A percentile compares a stretch with the other conserved stretches of the same genome.
These are phyloP conservation scores for Bursaphelenchus mucronatus DNA, from an alignment of 1,140 invertebrate species.

Conservation along the genomic window DNA sequence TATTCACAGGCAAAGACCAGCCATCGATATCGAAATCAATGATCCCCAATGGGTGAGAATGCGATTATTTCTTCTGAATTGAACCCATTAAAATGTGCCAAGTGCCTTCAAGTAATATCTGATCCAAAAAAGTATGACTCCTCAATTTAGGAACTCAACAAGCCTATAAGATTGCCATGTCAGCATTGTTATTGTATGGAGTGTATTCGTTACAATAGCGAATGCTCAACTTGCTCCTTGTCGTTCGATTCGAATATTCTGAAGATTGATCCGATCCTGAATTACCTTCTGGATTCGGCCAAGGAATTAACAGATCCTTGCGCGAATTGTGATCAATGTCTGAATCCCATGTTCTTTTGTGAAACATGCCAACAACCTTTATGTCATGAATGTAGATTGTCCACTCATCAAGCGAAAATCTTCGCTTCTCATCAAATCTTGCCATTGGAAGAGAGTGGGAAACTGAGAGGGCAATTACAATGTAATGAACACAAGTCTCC, in stretches of 20 bases:
- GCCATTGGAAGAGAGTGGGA: conserved; percentile 50
- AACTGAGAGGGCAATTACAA: conserved; percentile 26
- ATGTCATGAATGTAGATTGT: conserved; percentile 39
- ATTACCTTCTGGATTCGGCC: conserved; percentile 52
- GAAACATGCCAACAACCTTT: conserved; percentile 60
- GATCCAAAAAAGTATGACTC: too few relatives aligned
- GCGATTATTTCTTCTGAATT: too few relatives aligned
- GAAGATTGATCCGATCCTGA: conserved; percentile 39
- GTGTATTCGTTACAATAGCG: conserved; percentile 20
- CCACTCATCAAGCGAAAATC: conserved; percentile 57
- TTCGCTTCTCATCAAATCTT: conserved; percentile 52
- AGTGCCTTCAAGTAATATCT: too few relatives aligned
- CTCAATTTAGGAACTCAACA: conserved; percentile 25
- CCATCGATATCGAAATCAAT: too few relatives aligned
- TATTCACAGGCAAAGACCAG: too few relatives aligned
- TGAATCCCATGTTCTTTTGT: conserved; percentile 57
- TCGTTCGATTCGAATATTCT: conserved; percentile 18
- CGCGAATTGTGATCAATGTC: conserved; percentile 59
- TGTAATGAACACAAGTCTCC: conserved; percentile 53
- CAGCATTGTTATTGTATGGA: conserved; percentile 41
- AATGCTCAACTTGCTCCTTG: conserved; percentile 27
- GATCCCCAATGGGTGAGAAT: too few relatives aligned
- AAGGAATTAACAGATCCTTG: conserved; percentile 51
- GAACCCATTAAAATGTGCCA: too few relatives aligned
- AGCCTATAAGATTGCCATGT: conserved; percentile 36